Conservation (phyloP, 2,888 invertebrate species). For the Hyles lineata region DNA sequence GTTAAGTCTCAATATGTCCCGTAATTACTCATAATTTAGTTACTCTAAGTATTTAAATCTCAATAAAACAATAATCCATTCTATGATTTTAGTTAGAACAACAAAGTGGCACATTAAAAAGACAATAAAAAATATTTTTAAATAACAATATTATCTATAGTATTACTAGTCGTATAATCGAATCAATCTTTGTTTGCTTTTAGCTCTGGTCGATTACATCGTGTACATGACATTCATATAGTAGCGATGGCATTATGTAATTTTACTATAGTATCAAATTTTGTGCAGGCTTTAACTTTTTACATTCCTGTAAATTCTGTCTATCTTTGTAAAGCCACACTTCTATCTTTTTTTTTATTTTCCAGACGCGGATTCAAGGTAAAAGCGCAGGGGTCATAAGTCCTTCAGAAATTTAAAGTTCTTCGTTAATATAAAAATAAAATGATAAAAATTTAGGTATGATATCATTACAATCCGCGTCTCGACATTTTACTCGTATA, state of each 20-base stretch:
- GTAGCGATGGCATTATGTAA: not conserved
- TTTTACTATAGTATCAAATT: not conserved
- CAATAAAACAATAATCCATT: no score
- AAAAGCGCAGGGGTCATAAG: not conserved
- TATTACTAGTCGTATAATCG: not conserved
- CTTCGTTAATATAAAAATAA: not conserved
- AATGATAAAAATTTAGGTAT: not conserved
- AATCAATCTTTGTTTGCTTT: not conserved
- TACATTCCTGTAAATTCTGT: no score
- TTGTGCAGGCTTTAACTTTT: no score
- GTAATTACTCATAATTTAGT: no score
- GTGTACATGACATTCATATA: not conserved
- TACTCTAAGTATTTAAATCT: no score
- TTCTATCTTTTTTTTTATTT: no score
- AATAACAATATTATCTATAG: no score
- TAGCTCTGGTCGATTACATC: not conserved
- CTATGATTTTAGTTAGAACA: no score
- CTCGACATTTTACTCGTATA: not conserved
- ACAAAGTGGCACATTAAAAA: no score
- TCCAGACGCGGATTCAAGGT: not conserved
- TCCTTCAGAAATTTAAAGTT: not conserved
- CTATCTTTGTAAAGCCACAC: no score
- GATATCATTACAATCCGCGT: not conserved
- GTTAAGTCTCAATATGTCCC: no score
- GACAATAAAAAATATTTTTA: no score